Evolutionary conservation across 2,797 vertebrate species (phyloP), one percentile per base, ranked within the genome.

Genomic region (Fringilla coelebs): DNA sequence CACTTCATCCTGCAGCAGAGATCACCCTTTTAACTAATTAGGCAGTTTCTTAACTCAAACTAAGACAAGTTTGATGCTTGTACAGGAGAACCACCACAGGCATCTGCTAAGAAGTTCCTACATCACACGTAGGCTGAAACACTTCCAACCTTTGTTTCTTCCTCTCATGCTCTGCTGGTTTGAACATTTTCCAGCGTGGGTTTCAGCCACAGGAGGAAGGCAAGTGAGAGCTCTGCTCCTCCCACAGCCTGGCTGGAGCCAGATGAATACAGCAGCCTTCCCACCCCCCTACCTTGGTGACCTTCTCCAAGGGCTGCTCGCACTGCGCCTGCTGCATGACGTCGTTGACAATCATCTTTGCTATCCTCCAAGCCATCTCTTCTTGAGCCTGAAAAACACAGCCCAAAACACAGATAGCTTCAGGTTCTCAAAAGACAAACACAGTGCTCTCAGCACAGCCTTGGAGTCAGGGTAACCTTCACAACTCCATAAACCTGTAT

Each of bases 291-390:
- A 99, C 99, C 98, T 99, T 99, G 36, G 98, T 98, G 93, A 98
- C 93, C 95, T 98, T 99, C 72, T 98, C 98, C 66, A 70, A 79
- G 6, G 98, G 98, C 79, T 98, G 99, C 84, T 98, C 98, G 18
- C 98, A 98, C 60, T 98, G 98, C 18, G 99, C 98, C 98, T 99
- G 99, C 94, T 99, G 99, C 97, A 99, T 99, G 11, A 99, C 99
- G 2, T 99, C 99, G 40, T 99, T 99, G 89, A 99, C 99, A 20
- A 99, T 99, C 99, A 99, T 99, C 97, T 99, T 99, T 11, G 99
- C 99, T 43, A 99, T 99, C 97, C 99, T 99, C 99, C 99, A 99
- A 15, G 99, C 99, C 98, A 99, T 99, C 97, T 99, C 99, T 95
- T 99, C 99, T 97, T 99, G 99, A 86, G 99, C 99, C 99, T 99